A percentile compares a stretch with the other conserved stretches of the same genome.
phyloP scores from a whole-genome alignment of 2,888 invertebrate genomes.

The Zele albiditarsus region DNA sequence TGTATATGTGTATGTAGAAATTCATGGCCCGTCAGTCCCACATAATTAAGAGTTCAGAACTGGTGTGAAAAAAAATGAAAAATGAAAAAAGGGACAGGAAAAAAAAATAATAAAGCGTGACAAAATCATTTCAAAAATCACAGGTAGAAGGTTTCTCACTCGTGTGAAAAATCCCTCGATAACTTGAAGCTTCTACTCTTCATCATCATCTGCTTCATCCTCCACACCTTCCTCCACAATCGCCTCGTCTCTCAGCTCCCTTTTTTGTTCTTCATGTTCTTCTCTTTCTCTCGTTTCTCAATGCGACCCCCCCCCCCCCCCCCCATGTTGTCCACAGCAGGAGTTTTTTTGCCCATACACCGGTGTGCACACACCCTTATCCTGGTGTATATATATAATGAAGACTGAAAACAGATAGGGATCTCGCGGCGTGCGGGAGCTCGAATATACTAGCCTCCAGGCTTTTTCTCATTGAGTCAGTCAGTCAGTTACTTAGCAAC shows the following conservation, averaged over 20 bases:
- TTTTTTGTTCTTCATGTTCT: neutral
- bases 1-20: neutral
- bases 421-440: conserved; percentile 61
- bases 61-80: neutral
- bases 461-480: conserved; percentile 68
- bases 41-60: conserved; percentile 23
- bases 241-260: neutral
- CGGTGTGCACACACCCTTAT: conserved; percentile 65
- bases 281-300: neutral
- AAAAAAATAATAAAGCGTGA: neutral
- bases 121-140: neutral
- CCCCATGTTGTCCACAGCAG: conserved; percentile 43
- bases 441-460: conserved; percentile 52
- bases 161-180: conserved; percentile 11
- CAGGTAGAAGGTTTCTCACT: conserved; percentile 6
- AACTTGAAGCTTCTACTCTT: conserved; percentile 1
- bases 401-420: conserved; percentile 61
- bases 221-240: neutral
- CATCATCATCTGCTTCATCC: neutral
- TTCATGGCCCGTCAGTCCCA: neutral
- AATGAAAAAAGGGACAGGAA: neutral
- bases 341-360: conserved; percentile 46
- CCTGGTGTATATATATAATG: conserved; percentile 51
- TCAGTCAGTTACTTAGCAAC: conserved; percentile 68
- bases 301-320: neutral